These are phyloP conservation scores for Manis crassicaudata DNA, from an alignment of 2,797 vertebrate species.

Conservation along the genomic window DNA sequence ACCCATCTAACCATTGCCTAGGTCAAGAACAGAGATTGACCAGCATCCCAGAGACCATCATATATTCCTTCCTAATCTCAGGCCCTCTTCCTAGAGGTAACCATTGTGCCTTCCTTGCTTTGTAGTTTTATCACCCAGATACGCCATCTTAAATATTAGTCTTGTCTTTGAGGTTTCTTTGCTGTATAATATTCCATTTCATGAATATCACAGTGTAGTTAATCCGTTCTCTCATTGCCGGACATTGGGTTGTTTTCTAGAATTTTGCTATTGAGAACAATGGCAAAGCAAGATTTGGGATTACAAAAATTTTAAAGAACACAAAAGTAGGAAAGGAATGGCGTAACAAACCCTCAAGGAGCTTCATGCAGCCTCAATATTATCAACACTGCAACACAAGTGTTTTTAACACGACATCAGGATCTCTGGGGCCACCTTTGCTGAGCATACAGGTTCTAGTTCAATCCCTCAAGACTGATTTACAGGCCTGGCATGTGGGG, in stretches of 20 bases:
- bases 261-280: conserved; percentile 14
- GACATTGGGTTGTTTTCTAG: neutral
- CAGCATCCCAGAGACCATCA: neutral
- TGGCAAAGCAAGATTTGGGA: neutral
- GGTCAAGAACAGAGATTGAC: neutral
- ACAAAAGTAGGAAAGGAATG: neutral
- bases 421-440: neutral
- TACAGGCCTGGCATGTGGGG: neutral
- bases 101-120: neutral
- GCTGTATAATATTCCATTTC: neutral
- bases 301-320: neutral
- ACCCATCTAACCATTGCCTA: neutral
- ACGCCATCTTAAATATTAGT: neutral
- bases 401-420: neutral
- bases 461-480: neutral
- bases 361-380: neutral
- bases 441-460: neutral
- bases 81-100: neutral
- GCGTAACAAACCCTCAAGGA: neutral
- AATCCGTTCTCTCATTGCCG: neutral
- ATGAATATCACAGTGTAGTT: neutral
- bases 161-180: neutral
- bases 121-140: neutral
- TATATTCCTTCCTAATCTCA: neutral
- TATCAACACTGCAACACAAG: neutral